These are phyloP conservation scores for Drosophila chauvacae DNA, from an alignment of 1,140 invertebrate species.

Conservation along the genomic window DNA sequence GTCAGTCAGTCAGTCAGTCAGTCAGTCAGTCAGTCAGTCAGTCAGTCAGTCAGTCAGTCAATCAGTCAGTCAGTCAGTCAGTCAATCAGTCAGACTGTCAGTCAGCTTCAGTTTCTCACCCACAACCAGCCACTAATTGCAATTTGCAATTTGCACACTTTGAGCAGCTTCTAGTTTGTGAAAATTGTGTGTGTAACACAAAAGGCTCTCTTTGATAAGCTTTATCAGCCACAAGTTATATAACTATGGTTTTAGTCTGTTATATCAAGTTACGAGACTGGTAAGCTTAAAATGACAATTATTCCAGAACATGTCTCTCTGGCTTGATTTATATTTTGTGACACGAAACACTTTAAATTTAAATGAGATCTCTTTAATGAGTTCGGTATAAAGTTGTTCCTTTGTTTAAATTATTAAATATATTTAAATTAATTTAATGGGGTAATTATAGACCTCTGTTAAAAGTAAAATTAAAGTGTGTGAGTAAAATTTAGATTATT, in stretches of 20 bases:
- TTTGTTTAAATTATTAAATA: background rate
- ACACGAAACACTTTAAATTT: background rate
- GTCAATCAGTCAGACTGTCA: background rate
- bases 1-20: slow-evolving; percentile 7
- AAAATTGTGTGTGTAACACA: slow-evolving; percentile 19
- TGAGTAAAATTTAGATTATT: background rate
- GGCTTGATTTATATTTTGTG: background rate
- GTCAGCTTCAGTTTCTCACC: slow-evolving; percentile 15
- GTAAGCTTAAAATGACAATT: background rate
- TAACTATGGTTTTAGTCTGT: background rate
- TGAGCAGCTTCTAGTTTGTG: slow-evolving; percentile 29
- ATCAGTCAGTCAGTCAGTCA: too few relatives aligned
- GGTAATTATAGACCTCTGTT: background rate
- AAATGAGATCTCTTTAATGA: background rate
- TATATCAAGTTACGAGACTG: background rate
- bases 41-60: background rate
- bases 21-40: slow-evolving; percentile 10
- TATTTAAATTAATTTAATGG: background rate
- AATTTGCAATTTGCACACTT: slow-evolving; percentile 56
- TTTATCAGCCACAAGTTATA: slow-evolving; percentile 11
- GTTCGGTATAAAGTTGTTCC: too few relatives aligned
- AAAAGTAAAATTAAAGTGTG: background rate
- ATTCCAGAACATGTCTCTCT: background rate
- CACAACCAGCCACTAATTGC: slow-evolving; percentile 42
- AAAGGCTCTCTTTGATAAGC: slow-evolving; percentile 5